Conservation (phyloP, 2,113 vertebrate species). For the Herpetotheres cachinnans region DNA sequence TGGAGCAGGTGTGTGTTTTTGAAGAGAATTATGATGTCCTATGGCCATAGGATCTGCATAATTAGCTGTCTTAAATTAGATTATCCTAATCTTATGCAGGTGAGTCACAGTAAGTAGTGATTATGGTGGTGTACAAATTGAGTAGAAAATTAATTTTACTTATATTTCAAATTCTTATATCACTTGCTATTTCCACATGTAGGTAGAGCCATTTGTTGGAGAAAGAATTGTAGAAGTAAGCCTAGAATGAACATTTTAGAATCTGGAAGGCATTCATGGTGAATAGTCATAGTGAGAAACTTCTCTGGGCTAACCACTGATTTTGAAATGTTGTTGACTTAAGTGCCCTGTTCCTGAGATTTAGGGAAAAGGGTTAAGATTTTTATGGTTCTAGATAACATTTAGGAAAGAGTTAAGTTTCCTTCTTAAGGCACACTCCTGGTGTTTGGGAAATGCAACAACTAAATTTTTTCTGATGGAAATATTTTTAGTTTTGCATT, state of each 20-base stretch:
- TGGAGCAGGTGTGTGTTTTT: neutral
- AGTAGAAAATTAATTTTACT: neutral
- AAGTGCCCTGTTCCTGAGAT: neutral
- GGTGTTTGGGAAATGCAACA: neutral
- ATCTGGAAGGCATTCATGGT: neutral
- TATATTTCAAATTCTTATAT: neutral
- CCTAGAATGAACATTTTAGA: neutral
- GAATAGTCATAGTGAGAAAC: neutral
- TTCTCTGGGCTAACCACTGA: neutral
- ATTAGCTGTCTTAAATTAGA: neutral
- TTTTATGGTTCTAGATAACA: neutral
- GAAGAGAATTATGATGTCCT: neutral
- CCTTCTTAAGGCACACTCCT: neutral
- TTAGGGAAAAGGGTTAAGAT: neutral
- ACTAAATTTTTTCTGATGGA: neutral
- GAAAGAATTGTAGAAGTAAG: neutral
- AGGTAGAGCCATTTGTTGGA: neutral
- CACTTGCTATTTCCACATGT: neutral
- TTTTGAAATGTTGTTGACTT: neutral
- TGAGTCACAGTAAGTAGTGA: neutral
- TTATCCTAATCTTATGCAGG: neutral
- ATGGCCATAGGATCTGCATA: no score
- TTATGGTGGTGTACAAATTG: fast-evolving
- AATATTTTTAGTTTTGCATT: neutral
- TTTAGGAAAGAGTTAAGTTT: neutral